Evolutionary conservation across 2,888 invertebrate genomes (phyloP).

Genomic region (Phyto melanocephala): DNA sequence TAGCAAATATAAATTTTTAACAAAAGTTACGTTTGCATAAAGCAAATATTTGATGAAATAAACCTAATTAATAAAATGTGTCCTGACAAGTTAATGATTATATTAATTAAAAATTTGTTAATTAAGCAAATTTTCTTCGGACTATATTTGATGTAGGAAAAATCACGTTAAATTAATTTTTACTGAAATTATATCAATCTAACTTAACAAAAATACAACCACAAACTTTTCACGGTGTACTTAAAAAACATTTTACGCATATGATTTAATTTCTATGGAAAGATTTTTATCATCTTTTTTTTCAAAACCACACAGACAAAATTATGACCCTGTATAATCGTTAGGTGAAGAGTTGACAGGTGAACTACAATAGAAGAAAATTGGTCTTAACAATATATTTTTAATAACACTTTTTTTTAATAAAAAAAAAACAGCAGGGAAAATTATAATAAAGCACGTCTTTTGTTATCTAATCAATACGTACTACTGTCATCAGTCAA

Average conservation of each 20-base stretch:
- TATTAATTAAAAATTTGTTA: no score
- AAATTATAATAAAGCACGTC: constrained; percentile 1
- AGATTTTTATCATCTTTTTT: constrained; percentile 35
- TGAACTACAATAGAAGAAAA: constrained; percentile 40
- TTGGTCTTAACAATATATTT: constrained; percentile 21
- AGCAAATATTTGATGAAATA: no score
- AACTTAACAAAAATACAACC: background rate
- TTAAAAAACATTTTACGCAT: constrained; percentile 1
- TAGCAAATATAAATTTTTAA: no score
- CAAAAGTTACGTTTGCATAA: no score
- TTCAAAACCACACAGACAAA: constrained; percentile 36
- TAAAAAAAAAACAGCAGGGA: background rate
- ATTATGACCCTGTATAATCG: constrained; percentile 57
- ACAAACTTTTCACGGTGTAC: constrained; percentile 7
- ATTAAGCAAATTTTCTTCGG: no score
- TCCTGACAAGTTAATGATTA: no score
- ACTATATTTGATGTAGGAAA: no score
- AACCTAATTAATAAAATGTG: no score
- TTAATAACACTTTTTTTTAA: constrained; percentile 34
- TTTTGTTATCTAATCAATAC: constrained; percentile 17
- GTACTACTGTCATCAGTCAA: background rate
- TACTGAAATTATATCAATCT: no score
- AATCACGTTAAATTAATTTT: no score
- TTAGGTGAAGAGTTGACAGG: constrained; percentile 63
- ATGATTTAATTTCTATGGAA: background rate